A percentile compares a stretch with the other conserved stretches of the same genome.
Conservation (phyloP, 2,797 vertebrate species). For the Tragopan temminckii region DNA sequence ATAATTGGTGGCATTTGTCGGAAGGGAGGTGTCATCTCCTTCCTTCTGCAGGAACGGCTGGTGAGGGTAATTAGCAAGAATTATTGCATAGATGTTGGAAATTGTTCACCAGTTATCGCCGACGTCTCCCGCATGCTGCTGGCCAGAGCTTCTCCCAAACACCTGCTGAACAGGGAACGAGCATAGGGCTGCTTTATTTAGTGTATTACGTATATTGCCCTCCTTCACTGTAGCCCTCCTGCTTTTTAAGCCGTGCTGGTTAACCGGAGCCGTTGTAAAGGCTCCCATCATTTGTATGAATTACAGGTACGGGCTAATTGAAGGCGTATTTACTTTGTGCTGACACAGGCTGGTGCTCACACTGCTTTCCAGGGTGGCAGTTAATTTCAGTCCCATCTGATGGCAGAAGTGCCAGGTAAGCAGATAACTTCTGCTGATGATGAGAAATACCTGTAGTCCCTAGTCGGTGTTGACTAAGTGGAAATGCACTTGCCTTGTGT, state of each 20-base stretch:
- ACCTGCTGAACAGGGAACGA: not conserved
- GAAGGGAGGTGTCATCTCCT: not conserved
- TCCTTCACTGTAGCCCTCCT: not conserved
- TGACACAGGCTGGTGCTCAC: not conserved
- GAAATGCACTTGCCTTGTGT: not conserved
- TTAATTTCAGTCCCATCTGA: conserved; percentile 1
- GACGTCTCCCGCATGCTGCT: not conserved
- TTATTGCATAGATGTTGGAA: not conserved
- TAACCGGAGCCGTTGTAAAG: not conserved
- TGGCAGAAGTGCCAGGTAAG: conserved; percentile 21
- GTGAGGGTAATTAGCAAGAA: not conserved
- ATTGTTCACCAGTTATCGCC: not conserved
- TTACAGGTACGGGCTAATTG: not conserved
- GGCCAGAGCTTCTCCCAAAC: not conserved
- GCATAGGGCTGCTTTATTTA: not conserved
- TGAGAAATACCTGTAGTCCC: not conserved
- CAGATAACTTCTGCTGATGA: not conserved
- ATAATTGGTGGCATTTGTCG: rapidly evolving
- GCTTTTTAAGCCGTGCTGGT: not conserved
- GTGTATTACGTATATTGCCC: not conserved
- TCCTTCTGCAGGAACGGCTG: not conserved
- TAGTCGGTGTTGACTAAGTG: not conserved
- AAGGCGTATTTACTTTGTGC: not conserved
- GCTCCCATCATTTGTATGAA: not conserved
- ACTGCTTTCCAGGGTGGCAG: not conserved